Base-by-base conservation (phyloP, 2,113 vertebrate genomes). In the Maccullochella peelii region DNA sequence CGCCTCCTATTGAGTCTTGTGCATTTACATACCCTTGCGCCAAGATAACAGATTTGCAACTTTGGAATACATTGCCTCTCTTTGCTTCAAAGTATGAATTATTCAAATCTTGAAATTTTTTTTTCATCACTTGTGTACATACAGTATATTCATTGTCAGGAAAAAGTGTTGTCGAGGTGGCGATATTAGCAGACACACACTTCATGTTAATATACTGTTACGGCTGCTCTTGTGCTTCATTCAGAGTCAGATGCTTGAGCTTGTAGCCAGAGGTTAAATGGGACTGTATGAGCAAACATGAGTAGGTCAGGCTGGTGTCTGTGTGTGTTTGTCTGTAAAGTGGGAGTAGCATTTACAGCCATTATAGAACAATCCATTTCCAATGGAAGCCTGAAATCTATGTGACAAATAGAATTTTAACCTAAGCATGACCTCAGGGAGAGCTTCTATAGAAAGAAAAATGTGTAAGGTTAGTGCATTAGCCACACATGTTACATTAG, bases 21-120 rank as follows among this genome's bases (percentile, higher is more conserved):
- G 79, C 61, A 83, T 91, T 85, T 86, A 85, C 75, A 89, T 80
- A 77, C 52, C 36, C 67, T 6, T 4, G 9, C 1, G 5, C 30
- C 42, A n/a, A n/a, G 79, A 82, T 77, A 80, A 71, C 75, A 83
- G 18, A 71, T 85, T 21, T 33, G 18, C 57, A 74, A 75, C 62
- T 77, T 49, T 25, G 16, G 75, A 89, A 80, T 82, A 78, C 57
- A 79, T 89, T 77, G 74, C 54, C 65, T 33, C 55, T 27, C 42
- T 77, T 62, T 55, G 73, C 33, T 78, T 68, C 55, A 83, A 66
- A 63, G 11, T 36, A 88, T 92, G 84, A 88, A 91, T 92, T 80
- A 92, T 91, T 91, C 85, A 92, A 59, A 67, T 3, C 4, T 79
- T 36, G 74, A 52, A 1, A 2, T 40, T 75, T 50, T 63, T 54